Base-by-base conservation (phyloP, 2,888 invertebrate genomes). In the Drosophila atripex region DNA sequence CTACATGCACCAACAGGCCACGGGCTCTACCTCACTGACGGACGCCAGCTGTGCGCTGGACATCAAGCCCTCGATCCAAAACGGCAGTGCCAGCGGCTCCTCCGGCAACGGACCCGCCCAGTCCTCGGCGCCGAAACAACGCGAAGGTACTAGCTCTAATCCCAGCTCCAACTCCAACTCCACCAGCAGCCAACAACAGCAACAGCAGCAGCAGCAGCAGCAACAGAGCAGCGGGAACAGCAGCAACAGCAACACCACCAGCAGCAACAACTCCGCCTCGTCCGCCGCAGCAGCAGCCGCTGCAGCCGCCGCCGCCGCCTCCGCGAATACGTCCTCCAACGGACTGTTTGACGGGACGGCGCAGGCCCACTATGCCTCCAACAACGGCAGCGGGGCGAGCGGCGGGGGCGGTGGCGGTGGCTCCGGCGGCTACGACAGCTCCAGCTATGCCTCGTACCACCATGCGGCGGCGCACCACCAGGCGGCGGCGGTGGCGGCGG, bases 1-100 rank as follows among this genome's bases (percentile, higher is more conserved):
- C 77, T 96, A 96, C 93, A 96, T 97, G 95, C 96, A 96, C 92
- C 95, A 95, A 93, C 92, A 95, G 94, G 91, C 92, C 93, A 92
- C 82, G 85, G 90, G 91, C 89, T 90, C 91, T 90, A 91, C 91
- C 90, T 89, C 91, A 89, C 82, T 91, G 71, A 90, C 92, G 71
- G 92, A 92, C 73, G 91, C 92, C 76, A 94, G 94, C 90, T 94
- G 94, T 80, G 91, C 91, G 77, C 86, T 93, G 91, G 94, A 94
- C 91, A 93, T 94, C 73, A 94, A 94, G 88, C 94, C 94, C 14
- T 92, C 93, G 78, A 90, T 92, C 88, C 91, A 90, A 73, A 91
- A 91, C 76, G 92, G 91, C 59, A 82, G 80, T 59, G 77, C 78
- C 60, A 73, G 77, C 46, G 74, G 80, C 30, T 66, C 75, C 50